These are phyloP conservation scores for Tursiops truncatus DNA, from an alignment of 2,113 vertebrate genomes.

Conservation along the genomic window DNA sequence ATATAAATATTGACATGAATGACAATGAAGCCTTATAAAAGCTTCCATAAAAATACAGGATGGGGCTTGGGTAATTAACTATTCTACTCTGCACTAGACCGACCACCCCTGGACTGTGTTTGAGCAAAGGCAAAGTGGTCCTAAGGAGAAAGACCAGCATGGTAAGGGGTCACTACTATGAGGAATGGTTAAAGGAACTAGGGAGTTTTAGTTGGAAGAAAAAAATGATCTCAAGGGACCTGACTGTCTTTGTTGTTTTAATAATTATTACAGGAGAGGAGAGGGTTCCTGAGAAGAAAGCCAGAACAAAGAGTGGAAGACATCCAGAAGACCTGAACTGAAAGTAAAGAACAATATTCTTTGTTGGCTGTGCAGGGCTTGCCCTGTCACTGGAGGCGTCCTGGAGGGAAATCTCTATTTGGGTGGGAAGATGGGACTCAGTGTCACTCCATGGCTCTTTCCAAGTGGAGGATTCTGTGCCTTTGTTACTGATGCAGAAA, in stretches of 20 bases:
- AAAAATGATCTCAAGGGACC: not conserved
- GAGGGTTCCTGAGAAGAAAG: not conserved
- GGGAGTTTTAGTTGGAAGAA: not conserved
- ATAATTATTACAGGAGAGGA: not conserved
- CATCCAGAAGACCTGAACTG: not conserved
- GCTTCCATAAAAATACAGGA: not conserved
- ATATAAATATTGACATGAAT: not conserved
- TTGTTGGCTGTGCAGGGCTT: not conserved
- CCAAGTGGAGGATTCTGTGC: not conserved
- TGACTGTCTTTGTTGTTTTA: not conserved
- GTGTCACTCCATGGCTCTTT: not conserved
- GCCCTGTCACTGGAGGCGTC: not conserved
- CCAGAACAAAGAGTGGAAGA: not conserved
- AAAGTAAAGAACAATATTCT: not conserved
- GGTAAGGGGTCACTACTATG: not conserved
- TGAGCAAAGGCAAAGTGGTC: not conserved
- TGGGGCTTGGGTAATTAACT: not conserved
- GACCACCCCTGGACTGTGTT: not conserved
- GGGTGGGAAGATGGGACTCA: not conserved
- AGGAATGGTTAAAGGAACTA: not conserved
- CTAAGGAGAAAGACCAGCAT: not conserved
- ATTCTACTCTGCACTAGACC: not conserved
- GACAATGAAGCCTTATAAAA: not conserved
- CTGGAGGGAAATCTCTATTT: not conserved
- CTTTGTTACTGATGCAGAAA: not conserved